Conservation (phyloP, 2,797 vertebrate genomes). For the Microtus obscurus region DNA sequence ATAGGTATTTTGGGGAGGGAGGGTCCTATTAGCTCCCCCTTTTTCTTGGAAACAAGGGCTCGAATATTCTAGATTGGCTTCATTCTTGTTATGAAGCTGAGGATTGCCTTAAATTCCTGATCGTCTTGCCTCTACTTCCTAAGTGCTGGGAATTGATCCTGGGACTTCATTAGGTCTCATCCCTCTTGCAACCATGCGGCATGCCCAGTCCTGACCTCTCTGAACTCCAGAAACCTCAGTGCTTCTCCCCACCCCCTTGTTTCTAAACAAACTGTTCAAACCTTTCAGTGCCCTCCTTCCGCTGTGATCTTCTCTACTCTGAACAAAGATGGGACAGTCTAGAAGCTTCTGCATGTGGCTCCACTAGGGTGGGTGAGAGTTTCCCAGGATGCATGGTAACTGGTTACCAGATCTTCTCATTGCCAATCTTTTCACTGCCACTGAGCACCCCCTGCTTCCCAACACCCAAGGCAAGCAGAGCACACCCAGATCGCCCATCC, state of each 20-base stretch:
- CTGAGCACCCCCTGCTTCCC: neutral
- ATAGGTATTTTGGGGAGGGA: neutral
- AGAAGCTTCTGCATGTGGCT: neutral
- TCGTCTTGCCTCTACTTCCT: neutral
- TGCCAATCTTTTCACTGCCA: neutral
- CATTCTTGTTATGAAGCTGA: neutral
- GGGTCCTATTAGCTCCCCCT: neutral
- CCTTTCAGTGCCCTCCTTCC: neutral
- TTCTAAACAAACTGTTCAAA: neutral
- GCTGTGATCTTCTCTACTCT: neutral
- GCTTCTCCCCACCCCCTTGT: neutral
- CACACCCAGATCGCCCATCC: neutral
- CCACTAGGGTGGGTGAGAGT: neutral
- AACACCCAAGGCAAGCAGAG: neutral
- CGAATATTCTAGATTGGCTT: neutral
- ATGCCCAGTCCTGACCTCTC: neutral
- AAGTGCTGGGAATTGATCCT: neutral
- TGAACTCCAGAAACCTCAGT: neutral
- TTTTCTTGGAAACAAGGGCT: neutral
- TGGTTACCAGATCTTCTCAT: neutral
- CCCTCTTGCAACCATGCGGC: fast-evolving
- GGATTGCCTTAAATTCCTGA: neutral
- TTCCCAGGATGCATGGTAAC: constrained; percentile 12
- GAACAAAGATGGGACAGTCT: neutral
- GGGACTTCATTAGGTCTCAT: neutral